Evolutionary conservation across 1,140 invertebrate genomes (phyloP).

Genomic region (Paraescarpia echinospica): DNA sequence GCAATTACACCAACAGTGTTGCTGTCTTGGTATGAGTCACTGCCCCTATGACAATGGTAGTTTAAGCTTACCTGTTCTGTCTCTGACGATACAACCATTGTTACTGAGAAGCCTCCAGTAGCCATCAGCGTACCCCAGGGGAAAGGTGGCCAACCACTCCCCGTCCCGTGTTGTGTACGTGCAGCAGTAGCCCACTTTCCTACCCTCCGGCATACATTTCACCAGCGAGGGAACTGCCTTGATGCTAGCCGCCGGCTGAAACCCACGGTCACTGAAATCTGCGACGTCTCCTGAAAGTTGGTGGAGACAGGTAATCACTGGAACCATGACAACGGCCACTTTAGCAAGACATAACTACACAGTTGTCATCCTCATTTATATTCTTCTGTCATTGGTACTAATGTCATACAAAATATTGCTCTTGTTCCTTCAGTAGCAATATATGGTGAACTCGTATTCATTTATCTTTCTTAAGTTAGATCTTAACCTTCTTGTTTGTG

Average conservation of each 20-base stretch:
- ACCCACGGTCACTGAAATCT: slow-evolving; percentile 26
- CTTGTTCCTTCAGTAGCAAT: too few species aligned
- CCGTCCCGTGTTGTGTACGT: slow-evolving; percentile 37
- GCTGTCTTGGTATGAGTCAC: too few species aligned
- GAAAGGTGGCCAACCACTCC: slow-evolving; percentile 38
- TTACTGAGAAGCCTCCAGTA: slow-evolving; percentile 35
- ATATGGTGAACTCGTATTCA: too few species aligned
- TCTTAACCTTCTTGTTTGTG: too few species aligned
- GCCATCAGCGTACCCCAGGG: slow-evolving; percentile 42
- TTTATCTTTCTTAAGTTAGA: too few species aligned
- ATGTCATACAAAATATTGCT: too few species aligned
- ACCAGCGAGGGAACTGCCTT: slow-evolving; percentile 34
- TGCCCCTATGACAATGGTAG: too few species aligned
- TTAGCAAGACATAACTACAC: too few species aligned
- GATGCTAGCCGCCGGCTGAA: slow-evolving; percentile 35
- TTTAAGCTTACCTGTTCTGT: slow-evolving; percentile 30
- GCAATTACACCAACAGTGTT: too few species aligned
- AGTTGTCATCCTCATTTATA: too few species aligned
- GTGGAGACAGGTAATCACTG: background rate
- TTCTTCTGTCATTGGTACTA: too few species aligned
- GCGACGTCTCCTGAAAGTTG: background rate
- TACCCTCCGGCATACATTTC: slow-evolving; percentile 32
- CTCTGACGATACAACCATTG: slow-evolving; percentile 29
- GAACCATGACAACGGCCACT: background rate
- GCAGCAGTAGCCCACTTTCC: slow-evolving; percentile 38